Percentiles rank a stretch among this genome's conserved stretches.
phyloP scores from a whole-genome alignment of 30 jellyfish, hydroid and myxozoan species.

The Aurelia sp. region DNA sequence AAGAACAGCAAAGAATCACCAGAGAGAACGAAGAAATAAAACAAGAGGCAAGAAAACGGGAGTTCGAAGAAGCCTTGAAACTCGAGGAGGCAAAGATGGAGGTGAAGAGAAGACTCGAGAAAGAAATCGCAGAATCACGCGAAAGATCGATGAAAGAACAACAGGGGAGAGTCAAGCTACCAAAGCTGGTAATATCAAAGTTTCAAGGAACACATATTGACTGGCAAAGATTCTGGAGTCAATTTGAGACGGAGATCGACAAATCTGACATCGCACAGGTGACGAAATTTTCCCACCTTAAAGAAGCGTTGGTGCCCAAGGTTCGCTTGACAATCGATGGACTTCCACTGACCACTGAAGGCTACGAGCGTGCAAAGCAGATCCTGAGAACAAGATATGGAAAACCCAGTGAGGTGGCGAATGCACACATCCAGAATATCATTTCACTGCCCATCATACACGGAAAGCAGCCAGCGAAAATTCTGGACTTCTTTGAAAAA shows the following conservation, averaged over 20 bases:
- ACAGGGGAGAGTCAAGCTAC: not conserved
- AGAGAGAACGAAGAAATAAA: not conserved
- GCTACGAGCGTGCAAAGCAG: conserved; percentile 31
- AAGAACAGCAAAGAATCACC: not conserved
- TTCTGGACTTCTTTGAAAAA: conserved; percentile 53
- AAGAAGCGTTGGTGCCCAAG: conserved; percentile 8
- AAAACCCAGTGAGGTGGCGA: conserved; percentile 53
- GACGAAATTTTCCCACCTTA: conserved; percentile 51
- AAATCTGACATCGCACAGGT: conserved; percentile 29
- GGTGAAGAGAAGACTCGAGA: not conserved
- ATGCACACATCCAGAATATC: conserved; percentile 68
- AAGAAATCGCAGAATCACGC: not conserved
- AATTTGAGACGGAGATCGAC: conserved; percentile 40
- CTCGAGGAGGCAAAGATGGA: conserved; percentile 16
- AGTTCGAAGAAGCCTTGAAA: conserved; percentile 6
- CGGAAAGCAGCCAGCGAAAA: conserved; percentile 33
- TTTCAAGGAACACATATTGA: conserved; percentile 61
- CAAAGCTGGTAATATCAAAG: conserved; percentile 47
- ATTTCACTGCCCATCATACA: conserved; percentile 33
- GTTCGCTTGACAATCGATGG: conserved; percentile 51
- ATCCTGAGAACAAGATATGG: conserved; percentile 53
- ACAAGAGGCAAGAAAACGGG: not conserved
- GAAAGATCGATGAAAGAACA: not conserved
- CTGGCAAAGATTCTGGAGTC: conserved; percentile 67
- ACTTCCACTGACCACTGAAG: conserved; percentile 61